Evolutionary conservation across 2,797 vertebrate species (phyloP).

Genomic region (Corythornis leucogaster): DNA sequence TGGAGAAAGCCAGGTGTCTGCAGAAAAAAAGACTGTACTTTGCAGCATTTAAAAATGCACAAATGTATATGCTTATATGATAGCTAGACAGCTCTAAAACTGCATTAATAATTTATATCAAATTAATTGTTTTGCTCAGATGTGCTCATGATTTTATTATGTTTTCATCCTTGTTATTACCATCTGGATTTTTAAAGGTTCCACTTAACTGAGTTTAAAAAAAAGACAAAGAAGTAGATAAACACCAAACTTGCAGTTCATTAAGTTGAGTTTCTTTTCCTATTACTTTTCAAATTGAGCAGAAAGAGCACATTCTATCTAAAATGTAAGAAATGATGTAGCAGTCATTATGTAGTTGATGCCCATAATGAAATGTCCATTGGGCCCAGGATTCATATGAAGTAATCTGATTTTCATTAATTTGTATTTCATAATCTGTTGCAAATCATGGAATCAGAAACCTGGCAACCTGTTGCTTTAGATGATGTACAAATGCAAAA

Average conservation of each 20-base stretch:
- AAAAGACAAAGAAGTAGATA: background rate
- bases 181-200: background rate
- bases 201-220: background rate
- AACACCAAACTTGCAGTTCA: background rate
- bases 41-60: background rate
- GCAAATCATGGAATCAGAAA: background rate
- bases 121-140: background rate
- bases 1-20: background rate
- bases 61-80: background rate
- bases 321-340: background rate
- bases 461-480: fast-evolving
- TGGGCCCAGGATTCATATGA: background rate
- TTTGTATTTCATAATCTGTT: background rate
- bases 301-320: background rate
- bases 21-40: background rate
- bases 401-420: background rate
- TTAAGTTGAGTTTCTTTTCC: background rate
- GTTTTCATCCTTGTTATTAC: background rate
- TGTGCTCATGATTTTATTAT: background rate
- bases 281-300: background rate
- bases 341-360: background rate
- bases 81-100: background rate
- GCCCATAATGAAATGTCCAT: background rate
- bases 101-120: background rate
- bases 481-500: background rate